Evolutionary conservation across 2,113 vertebrate species (phyloP).

Genomic region (Neotoma lepida): DNA sequence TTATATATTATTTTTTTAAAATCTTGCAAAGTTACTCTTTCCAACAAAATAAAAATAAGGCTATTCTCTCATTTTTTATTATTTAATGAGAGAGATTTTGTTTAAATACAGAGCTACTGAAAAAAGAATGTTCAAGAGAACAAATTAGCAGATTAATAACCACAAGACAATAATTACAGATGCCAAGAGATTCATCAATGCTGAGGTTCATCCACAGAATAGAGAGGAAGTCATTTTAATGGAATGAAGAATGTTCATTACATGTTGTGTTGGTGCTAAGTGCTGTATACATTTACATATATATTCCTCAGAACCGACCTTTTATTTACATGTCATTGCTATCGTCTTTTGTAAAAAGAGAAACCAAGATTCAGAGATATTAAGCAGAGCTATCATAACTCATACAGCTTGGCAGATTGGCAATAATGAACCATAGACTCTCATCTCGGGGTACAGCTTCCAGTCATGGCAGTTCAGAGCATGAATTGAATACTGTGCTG

Average conservation of each 20-base stretch:
- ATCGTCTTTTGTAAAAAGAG: neutral
- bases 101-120: neutral
- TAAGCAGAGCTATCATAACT: neutral
- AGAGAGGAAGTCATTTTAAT: neutral
- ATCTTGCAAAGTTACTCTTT: neutral
- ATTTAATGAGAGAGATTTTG: neutral
- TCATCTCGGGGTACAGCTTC: neutral
- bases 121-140: neutral
- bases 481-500: neutral
- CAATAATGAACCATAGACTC: neutral
- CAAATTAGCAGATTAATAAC: neutral
- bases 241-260: neutral
- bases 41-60: neutral
- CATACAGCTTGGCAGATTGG: neutral
- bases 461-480: neutral
- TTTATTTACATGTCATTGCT: neutral
- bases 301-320: neutral
- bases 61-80: neutral
- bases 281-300: neutral
- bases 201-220: neutral
- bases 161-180: neutral
- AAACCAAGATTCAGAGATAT: constrained; percentile 2
- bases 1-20: neutral
- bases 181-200: neutral
- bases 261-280: neutral